A percentile compares a stretch with the other conserved stretches of the same genome.
phyloP scores from a whole-genome alignment of 2,113 vertebrate species.

The Mormyrus lacerda region DNA sequence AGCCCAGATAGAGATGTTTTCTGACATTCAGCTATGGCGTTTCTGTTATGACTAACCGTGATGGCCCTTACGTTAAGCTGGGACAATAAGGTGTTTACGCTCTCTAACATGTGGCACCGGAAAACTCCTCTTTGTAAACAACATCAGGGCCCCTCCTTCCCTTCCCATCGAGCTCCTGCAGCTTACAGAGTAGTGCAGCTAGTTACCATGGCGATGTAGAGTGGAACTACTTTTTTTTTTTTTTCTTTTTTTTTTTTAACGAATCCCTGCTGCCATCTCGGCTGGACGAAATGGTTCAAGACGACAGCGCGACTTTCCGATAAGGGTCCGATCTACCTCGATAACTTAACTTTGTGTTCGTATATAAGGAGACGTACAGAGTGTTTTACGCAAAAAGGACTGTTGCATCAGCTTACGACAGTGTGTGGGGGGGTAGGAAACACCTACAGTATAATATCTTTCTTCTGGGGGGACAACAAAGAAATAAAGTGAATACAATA shows the following conservation, averaged over 20 bases:
- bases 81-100: conserved; percentile 53
- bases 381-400: background rate
- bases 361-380: background rate
- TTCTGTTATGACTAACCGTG: conserved; percentile 57
- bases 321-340: background rate
- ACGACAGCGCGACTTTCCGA: background rate
- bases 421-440: background rate
- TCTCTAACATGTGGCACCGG: background rate
- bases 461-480: conserved; percentile 13
- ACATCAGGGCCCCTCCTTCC: background rate
- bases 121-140: background rate
- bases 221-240: background rate
- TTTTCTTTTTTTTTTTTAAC: background rate
- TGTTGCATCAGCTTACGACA: background rate
- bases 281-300: background rate
- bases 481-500: conserved; percentile 27
- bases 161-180: background rate
- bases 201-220: background rate
- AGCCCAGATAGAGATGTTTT: conserved; percentile 41
- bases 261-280: background rate
- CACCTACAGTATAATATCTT: background rate
- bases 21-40: conserved; percentile 31
- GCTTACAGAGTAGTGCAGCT: background rate
- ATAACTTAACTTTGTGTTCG: background rate
- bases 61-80: conserved; percentile 34